phyloP scores from a whole-genome alignment of 2,888 invertebrate genomes.

The Phengaris alcon region DNA sequence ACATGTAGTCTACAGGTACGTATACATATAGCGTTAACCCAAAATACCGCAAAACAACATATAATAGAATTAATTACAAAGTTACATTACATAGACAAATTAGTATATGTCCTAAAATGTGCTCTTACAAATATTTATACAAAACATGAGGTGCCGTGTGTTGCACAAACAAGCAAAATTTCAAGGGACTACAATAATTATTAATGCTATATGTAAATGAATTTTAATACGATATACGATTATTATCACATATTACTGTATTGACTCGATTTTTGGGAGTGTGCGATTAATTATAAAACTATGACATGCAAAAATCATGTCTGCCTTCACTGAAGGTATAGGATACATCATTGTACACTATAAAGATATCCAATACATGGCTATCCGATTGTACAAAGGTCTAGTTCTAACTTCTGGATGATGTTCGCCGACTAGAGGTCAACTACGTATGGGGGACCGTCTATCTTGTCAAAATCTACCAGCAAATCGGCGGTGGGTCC shows the following conservation, averaged over 20 bases:
- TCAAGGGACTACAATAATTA: neutral
- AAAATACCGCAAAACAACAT: constrained; percentile 11
- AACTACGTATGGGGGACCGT: constrained; percentile 66
- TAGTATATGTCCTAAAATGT: constrained; percentile 10
- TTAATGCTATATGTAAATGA: constrained; percentile 11
- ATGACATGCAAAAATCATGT: constrained; percentile 48
- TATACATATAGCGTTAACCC: constrained; percentile 44
- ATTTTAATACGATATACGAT: constrained; percentile 29
- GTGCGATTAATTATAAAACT: constrained; percentile 54
- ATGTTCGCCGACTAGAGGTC: constrained; percentile 66
- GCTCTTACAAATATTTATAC: constrained; percentile 20
- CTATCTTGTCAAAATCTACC: constrained; percentile 73
- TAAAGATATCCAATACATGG: constrained; percentile 60
- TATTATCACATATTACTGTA: constrained; percentile 46
- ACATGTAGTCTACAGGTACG: constrained; percentile 59
- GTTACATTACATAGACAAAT: constrained; percentile 10
- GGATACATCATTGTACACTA: constrained; percentile 64
- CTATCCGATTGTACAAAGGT: constrained; percentile 59
- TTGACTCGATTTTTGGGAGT: constrained; percentile 72
- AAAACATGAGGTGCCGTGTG: constrained; percentile 21
- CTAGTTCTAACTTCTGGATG: constrained; percentile 38
- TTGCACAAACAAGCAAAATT: constrained; percentile 6
- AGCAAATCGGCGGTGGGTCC: constrained; percentile 59
- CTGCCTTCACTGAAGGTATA: constrained; percentile 76
- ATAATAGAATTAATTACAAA: constrained; percentile 10